Base-by-base conservation (phyloP, 1,140 invertebrate species). In the Tetramorium alpestre region DNA sequence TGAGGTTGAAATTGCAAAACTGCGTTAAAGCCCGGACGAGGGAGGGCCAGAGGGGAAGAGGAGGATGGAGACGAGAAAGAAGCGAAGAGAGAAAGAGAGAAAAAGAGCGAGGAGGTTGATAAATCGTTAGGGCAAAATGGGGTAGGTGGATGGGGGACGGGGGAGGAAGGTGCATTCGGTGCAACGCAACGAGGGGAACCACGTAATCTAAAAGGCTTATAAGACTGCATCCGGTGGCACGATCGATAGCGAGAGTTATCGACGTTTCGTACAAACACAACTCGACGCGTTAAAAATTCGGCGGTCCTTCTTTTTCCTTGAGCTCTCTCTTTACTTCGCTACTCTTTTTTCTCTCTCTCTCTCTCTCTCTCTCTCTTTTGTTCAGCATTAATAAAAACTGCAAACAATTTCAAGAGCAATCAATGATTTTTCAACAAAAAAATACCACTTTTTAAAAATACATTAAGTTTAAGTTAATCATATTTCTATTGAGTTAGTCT, bases 1-100 rank as follows among this genome's bases (percentile, higher is more conserved):
- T 94, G 93, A 94, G 93, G 94, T 94, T 93, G 93, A 94, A 94
- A 94, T 94, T 94, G 91, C 93, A 94, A 94, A 95, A 94, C 91
- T 91, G 87, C 84, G 75, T 69, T 84, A 72, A 75, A 78, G 72
- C 78, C 76, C 62, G 73, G 44, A 54, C 62, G 69, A 38, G 77
- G 22, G 64, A 47, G 58, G 6, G 73, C 2, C 28, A 28, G 13
- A 16, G 38, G 3, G 5, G n/a, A 22, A 38, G 28, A 58, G 11
- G 44, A 54, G 11, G 44, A 54, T 44, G 67, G 60, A 49, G 4
- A 47, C 3, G 78, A 69, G 22, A 33, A 33, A 33, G 33, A 33
- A 33, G 33, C 33, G 33, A 4, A 33, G 33, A 33, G 33, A 33
- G 13, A 49, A 18, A 49, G 56, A 38, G 44, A 28, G 25, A 41